Evolutionary conservation across 2,888 invertebrate genomes (phyloP), one percentile per base, ranked within the genome.

Genomic region (Crepidodera aurea): DNA sequence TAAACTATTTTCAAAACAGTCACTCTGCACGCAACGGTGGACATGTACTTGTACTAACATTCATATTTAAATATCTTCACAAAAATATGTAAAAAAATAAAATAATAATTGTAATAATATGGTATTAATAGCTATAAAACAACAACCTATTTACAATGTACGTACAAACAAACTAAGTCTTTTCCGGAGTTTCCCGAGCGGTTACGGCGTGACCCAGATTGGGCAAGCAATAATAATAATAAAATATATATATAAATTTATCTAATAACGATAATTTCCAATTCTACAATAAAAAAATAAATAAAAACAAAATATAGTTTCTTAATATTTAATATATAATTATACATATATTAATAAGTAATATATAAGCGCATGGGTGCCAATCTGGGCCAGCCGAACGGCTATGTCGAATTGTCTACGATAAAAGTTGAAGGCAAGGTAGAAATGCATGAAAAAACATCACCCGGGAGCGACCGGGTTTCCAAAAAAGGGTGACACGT

Each of bases 21-120:
- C 81, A 81, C 79, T 77, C 79, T 75, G 77, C 78, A 78, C 79
- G 78, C 79, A 78, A 76, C 74, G 70, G 77, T 77, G 76, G 76
- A 79, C 77, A 78, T 79, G 76, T 77, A 78, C 78, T 80, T 80
- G 81, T 81, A 81, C 81, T 81, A 82, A 82, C 81, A 81, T 81
- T 79, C 77, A 81, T 81, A 80, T 74, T 80, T 80, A 81, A 81
- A 82, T 81, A 81, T 82, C 81, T 81, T 76, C 81, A 80, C 80
- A 81, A 82, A 82, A 81, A 82, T 81, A 82, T 80, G 81, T 82
- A 81, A 81, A 82, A 82, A 82, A 82, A 82, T 82, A 82, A 82
- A 81, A 82, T 81, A 81, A 81, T 81, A 80, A 81, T 79, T 78
- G 79, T 77, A 76, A 77, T 78, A 78, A 78, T 78, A 78, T 77